phyloP scores from a whole-genome alignment of 2,888 invertebrate genomes.

The Orgyia antiqua region DNA sequence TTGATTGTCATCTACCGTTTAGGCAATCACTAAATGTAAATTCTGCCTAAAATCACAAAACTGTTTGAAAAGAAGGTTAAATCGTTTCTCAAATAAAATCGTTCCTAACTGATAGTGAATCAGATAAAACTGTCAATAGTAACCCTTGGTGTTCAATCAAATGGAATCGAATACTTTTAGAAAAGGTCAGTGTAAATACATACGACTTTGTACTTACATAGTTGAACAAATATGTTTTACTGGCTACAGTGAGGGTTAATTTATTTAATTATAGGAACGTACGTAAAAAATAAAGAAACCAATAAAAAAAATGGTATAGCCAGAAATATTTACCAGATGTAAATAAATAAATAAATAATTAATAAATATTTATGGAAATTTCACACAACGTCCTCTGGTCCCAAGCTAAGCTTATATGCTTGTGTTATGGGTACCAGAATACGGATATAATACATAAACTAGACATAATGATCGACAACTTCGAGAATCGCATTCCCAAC shows the following conservation, averaged over 20 bases:
- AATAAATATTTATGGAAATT: too few species aligned
- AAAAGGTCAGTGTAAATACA: conserved; percentile 19
- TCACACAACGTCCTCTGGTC: too few species aligned
- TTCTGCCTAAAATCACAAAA: conserved; percentile 4
- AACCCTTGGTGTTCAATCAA: conserved; percentile 36
- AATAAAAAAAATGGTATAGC: too few species aligned
- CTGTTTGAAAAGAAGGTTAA: conserved; percentile 17
- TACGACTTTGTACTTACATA: conserved; percentile 6
- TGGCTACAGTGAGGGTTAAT: not conserved
- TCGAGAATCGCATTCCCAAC: too few species aligned
- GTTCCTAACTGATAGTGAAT: conserved; percentile 36
- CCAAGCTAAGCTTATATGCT: too few species aligned
- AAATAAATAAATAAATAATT: too few species aligned
- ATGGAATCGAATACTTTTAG: conserved; percentile 23
- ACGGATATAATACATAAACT: too few species aligned
- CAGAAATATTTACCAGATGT: too few species aligned
- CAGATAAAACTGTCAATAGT: conserved; percentile 41
- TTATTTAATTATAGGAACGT: not conserved
- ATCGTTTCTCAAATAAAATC: conserved; percentile 26
- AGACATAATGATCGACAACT: too few species aligned
- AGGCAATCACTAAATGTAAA: too few species aligned
- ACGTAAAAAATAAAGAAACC: not conserved
- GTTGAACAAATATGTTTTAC: conserved; percentile 5
- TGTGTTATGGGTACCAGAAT: too few species aligned
- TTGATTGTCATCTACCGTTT: too few species aligned